Evolutionary conservation across 2,113 vertebrate genomes (phyloP).

Genomic region (Melanerpes aurifrons): DNA sequence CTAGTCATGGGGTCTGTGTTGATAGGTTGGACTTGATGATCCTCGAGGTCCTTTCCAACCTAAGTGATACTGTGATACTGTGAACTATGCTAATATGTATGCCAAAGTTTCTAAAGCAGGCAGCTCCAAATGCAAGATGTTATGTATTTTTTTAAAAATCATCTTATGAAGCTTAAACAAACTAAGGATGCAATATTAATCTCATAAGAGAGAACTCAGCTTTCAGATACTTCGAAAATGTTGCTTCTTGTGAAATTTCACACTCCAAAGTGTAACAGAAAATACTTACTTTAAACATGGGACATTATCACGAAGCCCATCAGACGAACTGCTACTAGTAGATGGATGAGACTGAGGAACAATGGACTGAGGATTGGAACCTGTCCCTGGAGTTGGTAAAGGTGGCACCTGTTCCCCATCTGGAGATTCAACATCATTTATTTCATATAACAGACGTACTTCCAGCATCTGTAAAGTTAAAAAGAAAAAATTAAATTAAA

Average conservation of each 20-base stretch:
- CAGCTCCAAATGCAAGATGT: not conserved
- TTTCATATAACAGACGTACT: constrained; percentile 92
- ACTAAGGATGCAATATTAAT: not conserved
- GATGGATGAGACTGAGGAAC: constrained; percentile 91
- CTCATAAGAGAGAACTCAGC: not conserved
- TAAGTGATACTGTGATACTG: no score
- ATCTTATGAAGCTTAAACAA: not conserved
- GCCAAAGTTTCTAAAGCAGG: not conserved
- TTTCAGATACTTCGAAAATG: not conserved
- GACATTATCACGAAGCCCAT: constrained; percentile 91
- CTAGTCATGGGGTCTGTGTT: no score
- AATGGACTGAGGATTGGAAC: constrained; percentile 88
- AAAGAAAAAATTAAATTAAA: not conserved
- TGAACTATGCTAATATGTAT: not conserved
- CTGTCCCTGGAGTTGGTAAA: constrained; percentile 85
- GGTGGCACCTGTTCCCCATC: constrained; percentile 90
- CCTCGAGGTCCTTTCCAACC: no score
- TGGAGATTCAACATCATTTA: constrained; percentile 91
- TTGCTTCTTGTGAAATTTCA: not conserved
- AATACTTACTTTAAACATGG: constrained; percentile 93
- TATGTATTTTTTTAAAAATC: not conserved
- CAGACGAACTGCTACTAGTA: constrained; percentile 95
- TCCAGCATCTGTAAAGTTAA: constrained; percentile 85
- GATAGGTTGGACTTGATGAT: no score
- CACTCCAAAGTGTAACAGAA: not conserved